Evolutionary conservation across 2,113 vertebrate genomes (phyloP).

Genomic region (Pollachius pollachius): DNA sequence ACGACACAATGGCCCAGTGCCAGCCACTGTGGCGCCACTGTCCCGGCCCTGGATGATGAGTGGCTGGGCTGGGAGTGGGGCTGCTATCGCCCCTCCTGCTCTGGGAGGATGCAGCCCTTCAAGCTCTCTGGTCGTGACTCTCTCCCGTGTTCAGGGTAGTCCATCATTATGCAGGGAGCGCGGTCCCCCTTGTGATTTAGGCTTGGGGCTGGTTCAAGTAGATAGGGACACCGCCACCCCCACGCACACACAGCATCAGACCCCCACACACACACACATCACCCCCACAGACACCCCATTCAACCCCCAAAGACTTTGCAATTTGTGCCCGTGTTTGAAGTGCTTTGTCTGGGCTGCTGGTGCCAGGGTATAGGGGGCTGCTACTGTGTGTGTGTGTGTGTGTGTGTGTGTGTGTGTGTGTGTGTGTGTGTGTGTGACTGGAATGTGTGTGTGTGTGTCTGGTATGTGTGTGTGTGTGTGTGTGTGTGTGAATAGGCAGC

Average conservation of each 20-base stretch:
- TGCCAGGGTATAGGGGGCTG: slow-evolving; percentile 36
- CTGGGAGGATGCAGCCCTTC: not conserved
- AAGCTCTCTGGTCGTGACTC: slow-evolving; percentile 15
- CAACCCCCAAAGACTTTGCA: not conserved
- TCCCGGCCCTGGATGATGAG: slow-evolving; percentile 35
- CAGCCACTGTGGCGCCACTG: slow-evolving; percentile 50
- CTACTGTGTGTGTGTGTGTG: too few species aligned
- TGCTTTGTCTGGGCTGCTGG: slow-evolving; percentile 69
- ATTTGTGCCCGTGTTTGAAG: slow-evolving; percentile 64
- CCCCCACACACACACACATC: not conserved
- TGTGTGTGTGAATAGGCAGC: slow-evolving; percentile 9
- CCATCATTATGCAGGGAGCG: slow-evolving; percentile 46
- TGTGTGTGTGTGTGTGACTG: too few species aligned
- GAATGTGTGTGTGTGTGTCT: too few species aligned
- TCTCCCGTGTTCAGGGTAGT: slow-evolving; percentile 35
- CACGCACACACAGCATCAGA: not conserved
- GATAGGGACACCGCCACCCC: slow-evolving; percentile 39
- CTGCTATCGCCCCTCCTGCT: slow-evolving; percentile 28
- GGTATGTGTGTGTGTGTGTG: too few species aligned
- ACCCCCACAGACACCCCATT: not conserved
- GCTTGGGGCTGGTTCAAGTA: slow-evolving; percentile 45
- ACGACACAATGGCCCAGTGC: slow-evolving; percentile 24
- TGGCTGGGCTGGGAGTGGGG: slow-evolving; percentile 5
- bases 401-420: too few species aligned
- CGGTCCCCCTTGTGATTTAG: slow-evolving; percentile 54